Conservation (phyloP, 2,888 invertebrate genomes). For the Teleiodes luculella region DNA sequence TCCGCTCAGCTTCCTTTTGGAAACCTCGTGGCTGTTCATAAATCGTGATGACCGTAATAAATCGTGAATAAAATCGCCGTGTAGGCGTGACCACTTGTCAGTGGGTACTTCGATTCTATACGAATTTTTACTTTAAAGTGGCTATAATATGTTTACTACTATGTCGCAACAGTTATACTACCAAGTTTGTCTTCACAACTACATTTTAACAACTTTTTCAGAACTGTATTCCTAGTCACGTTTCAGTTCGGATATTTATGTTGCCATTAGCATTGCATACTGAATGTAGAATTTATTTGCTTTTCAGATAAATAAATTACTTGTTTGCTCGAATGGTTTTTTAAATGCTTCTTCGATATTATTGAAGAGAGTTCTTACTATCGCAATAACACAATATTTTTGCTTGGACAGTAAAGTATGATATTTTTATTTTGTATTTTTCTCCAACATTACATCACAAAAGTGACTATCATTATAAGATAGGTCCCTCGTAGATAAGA, state of each 20-base stretch:
- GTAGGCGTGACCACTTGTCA: conserved; percentile 11
- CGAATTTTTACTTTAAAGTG: conserved; percentile 6
- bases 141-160: too few relatives aligned
- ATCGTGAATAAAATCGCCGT: conserved; percentile 15
- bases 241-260: background rate
- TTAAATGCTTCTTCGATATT: too few relatives aligned
- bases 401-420: too few relatives aligned
- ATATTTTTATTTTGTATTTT: too few relatives aligned
- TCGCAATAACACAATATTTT: too few relatives aligned
- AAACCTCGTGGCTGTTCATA: conserved; percentile 7
- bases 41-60: conserved; percentile 15
- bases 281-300: background rate
- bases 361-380: too few relatives aligned
- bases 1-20: background rate
- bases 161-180: too few relatives aligned
- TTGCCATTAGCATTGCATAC: background rate
- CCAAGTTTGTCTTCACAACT: too few relatives aligned
- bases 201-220: background rate
- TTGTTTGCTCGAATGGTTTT: too few relatives aligned
- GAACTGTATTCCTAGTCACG: background rate
- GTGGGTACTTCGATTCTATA: conserved; percentile 18
- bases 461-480: background rate
- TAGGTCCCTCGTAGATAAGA: background rate
- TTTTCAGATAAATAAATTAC: too few relatives aligned
- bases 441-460: too few relatives aligned